Evolutionary conservation across 2,888 invertebrate genomes (phyloP).

Genomic region (Leptinotarsa juncta): DNA sequence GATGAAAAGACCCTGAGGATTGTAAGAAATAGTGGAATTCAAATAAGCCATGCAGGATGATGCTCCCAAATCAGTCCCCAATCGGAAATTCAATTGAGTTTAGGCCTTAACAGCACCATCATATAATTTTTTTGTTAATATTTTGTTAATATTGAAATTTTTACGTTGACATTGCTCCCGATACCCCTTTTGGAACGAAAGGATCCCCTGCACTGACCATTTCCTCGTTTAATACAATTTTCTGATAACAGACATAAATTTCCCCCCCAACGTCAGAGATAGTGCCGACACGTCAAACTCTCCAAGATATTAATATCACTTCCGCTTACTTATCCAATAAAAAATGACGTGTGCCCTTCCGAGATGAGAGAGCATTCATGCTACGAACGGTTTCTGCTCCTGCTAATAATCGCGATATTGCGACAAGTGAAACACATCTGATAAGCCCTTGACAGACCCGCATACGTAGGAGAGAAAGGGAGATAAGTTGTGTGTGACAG

Average conservation of each 20-base stretch:
- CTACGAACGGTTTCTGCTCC: constrained; percentile 30
- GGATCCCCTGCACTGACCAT: background rate
- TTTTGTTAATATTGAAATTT: too few species aligned
- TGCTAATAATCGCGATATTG: constrained; percentile 57
- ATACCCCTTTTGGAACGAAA: background rate
- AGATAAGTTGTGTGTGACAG: constrained; percentile 27
- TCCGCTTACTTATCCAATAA: constrained; percentile 50
- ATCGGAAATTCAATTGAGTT: too few species aligned
- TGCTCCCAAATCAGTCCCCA: too few species aligned
- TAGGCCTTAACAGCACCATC: too few species aligned
- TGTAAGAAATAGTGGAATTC: too few species aligned
- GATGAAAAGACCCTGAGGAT: too few species aligned
- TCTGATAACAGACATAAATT: constrained; percentile 50
- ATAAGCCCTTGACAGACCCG: constrained; percentile 49
- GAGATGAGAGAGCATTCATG: constrained; percentile 23
- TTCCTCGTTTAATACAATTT: constrained; percentile 38
- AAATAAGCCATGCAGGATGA: too few species aligned
- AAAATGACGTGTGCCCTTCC: constrained; percentile 44
- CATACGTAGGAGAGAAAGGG: constrained; percentile 24
- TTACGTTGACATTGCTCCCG: background rate
- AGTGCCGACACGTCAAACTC: constrained; percentile 43
- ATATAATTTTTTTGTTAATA: too few species aligned
- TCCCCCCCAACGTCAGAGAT: constrained; percentile 37
- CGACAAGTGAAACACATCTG: constrained; percentile 58
- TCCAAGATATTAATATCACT: constrained; percentile 52